Base-by-base conservation (phyloP, 2,888 invertebrate genomes). In the Callosobruchus maculatus region DNA sequence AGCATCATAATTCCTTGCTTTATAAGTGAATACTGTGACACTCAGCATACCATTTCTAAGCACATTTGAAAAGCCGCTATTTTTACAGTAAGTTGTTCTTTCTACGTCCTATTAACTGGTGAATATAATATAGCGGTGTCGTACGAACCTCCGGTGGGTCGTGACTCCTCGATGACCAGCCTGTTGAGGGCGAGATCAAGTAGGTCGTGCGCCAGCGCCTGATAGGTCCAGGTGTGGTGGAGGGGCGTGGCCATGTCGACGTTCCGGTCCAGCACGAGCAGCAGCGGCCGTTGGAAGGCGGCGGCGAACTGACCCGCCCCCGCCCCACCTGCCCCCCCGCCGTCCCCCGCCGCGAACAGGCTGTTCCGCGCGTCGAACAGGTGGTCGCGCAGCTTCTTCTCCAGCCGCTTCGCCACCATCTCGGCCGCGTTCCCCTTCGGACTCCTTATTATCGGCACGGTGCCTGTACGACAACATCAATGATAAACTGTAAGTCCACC, bases 171-270 rank as follows among this genome's bases (percentile, higher is more conserved):
- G 30, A 88, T 82, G 30, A 85, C 79, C 9, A 88, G 84, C 70
- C 96, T 90, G 88, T 99, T 99, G 74, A 98, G 88, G 9, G 96
- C 93, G 80, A 98, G 89, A 83, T 98, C 96, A 74, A 99, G 87
- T 3, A 99, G 95, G 89, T 99, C 99, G 87, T 99, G 99, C 22
- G 97, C 94, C 73, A 99, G 88, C 0, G 99, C 99, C 88, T 99
- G 99, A 87, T 99, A 99, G 0, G 99, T 99, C 99, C 99, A 99
- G 0, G 99, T 98, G 87, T 99, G 99, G 89, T 99, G 99, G 76
- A 99, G 88, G 22, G 98, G 98, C 68, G 99, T 99, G 0, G 98
- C 98, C 92, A 99, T 93, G 86, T 99, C 99, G 78, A 98, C 90
- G 87, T 96, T 97, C 76, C 99, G 91, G 87, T 99, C 99, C 74